Conservation (phyloP, 2,113 vertebrate genomes). For the Panurus biarmicus region DNA sequence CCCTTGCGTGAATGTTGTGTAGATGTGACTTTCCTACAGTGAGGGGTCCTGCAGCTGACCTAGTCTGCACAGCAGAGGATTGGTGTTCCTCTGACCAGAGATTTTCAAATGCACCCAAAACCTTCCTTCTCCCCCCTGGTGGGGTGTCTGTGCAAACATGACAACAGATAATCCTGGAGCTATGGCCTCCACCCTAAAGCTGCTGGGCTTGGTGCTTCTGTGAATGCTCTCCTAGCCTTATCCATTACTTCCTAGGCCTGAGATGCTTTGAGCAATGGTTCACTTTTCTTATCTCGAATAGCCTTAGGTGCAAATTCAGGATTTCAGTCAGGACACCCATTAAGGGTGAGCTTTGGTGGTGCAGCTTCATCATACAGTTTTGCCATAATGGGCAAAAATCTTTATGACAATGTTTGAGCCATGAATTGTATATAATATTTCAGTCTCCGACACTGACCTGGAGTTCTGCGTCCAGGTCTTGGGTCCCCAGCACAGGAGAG, state of each 20-base stretch:
- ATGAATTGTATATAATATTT: neutral
- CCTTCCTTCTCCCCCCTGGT: neutral
- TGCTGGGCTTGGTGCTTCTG: neutral
- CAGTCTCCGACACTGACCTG: neutral
- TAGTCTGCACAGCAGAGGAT: neutral
- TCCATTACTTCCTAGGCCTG: neutral
- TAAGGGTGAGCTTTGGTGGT: neutral
- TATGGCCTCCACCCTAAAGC: fast-evolving
- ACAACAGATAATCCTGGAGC: neutral
- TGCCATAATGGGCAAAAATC: neutral
- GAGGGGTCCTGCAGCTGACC: too few species aligned
- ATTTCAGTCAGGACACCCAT: neutral
- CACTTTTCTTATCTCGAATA: neutral
- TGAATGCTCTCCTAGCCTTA: neutral
- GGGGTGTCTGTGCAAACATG: neutral
- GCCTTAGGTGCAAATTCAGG: neutral
- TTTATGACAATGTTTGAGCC: neutral
- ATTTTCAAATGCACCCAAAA: neutral
- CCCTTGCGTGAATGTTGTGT: fast-evolving
- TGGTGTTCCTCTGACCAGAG: neutral
- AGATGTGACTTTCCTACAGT: neutral
- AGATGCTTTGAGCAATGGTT: neutral
- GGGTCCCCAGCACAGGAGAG: neutral
- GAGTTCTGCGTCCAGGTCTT: neutral
- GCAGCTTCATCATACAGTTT: neutral